Evolutionary conservation across 2,797 vertebrate genomes (phyloP).

Genomic region (Arctocebus calabarensis): DNA sequence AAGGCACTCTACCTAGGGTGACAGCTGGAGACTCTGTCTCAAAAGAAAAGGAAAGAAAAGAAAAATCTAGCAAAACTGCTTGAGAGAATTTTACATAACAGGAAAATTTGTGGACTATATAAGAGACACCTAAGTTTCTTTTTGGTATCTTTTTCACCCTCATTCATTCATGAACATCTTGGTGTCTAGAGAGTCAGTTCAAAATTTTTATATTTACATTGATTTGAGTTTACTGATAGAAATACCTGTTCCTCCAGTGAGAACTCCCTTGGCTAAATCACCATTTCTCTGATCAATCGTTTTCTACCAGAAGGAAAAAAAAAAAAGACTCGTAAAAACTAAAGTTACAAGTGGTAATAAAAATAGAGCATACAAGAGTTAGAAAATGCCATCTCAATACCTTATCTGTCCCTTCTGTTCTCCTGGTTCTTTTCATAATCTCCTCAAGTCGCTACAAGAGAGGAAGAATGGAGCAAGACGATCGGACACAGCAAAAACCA

Average conservation of each 20-base stretch:
- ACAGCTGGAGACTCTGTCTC: too few species aligned
- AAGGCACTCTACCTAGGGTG: too few species aligned
- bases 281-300: conserved; percentile 91
- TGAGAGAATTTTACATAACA: not conserved
- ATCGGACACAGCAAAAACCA: not conserved
- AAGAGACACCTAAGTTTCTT: not conserved
- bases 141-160: not conserved
- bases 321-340: conserved; percentile 66
- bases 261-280: conserved; percentile 87
- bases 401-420: conserved; percentile 93
- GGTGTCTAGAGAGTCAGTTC: not conserved
- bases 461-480: conserved; percentile 47
- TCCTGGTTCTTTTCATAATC: conserved; percentile 98
- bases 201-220: not conserved
- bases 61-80: not conserved
- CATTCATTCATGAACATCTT: not conserved
- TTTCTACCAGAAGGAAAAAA: conserved; percentile 89
- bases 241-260: conserved; percentile 88
- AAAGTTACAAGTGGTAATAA: conserved; percentile 44
- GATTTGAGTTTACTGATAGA: conserved; percentile 60
- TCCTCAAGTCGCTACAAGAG: conserved; percentile 94
- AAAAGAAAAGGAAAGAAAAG: conserved; percentile 39
- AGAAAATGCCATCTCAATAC: conserved; percentile 80
- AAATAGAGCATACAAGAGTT: not conserved
- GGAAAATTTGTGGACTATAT: not conserved